phyloP scores from a whole-genome alignment of 2,797 vertebrate genomes.

The Melanogrammus aeglefinus region DNA sequence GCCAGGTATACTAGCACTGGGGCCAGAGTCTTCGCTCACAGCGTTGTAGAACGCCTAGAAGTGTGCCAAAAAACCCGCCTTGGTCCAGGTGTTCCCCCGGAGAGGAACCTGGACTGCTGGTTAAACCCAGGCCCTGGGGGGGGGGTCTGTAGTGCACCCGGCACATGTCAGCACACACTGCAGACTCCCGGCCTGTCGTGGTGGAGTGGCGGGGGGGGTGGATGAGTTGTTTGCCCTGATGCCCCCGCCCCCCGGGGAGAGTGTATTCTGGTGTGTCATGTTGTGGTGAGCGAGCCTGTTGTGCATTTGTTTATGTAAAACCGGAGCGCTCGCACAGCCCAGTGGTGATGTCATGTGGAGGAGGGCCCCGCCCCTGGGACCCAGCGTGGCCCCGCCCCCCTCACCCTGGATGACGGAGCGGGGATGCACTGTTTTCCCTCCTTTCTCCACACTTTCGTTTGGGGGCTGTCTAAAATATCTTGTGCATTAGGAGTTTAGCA shows the following conservation, averaged over 20 bases:
- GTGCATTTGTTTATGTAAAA: conserved; percentile 17
- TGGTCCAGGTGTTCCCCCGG: conserved; percentile 53
- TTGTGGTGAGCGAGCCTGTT: neutral
- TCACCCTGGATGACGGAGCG: neutral
- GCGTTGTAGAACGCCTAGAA: too few relatives aligned
- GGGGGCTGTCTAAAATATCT: neutral
- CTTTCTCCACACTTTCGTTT: neutral
- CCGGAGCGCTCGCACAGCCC: neutral
- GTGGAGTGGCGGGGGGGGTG: neutral
- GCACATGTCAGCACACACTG: neutral
- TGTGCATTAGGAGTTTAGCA: neutral
- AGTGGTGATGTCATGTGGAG: conserved; percentile 5
- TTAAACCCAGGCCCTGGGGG: conserved; percentile 34
- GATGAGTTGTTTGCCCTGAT: neutral
- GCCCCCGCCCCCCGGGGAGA: neutral
- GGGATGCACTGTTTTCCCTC: neutral
- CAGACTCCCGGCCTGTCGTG: neutral
- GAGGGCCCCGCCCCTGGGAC: neutral
- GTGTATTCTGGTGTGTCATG: neutral
- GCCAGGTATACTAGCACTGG: neutral
- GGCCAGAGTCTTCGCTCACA: neutral
- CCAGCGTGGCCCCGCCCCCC: neutral
- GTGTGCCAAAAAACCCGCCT: conserved; percentile 15
- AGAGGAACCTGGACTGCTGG: conserved; percentile 52
- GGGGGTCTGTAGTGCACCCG: neutral